A percentile compares a stretch with the other conserved stretches of the same genome.
Conservation (phyloP, 1,140 invertebrate genomes). For the Littorina saxatilis region DNA sequence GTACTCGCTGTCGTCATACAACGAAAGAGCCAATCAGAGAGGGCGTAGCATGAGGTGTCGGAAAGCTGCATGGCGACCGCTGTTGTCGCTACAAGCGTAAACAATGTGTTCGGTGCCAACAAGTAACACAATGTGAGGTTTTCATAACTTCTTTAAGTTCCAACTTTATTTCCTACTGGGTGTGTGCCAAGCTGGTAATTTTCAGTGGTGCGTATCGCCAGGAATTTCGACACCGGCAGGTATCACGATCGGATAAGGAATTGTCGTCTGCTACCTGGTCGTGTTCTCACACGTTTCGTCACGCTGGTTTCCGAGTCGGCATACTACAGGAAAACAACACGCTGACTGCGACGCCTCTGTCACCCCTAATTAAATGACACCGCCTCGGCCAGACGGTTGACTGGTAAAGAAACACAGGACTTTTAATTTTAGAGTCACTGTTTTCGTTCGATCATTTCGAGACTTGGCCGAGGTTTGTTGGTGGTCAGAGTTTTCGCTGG, state of each 20-base stretch:
- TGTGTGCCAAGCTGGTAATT: conserved; percentile 6
- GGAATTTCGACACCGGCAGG: not conserved
- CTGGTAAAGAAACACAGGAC: no score
- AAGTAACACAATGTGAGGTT: not conserved
- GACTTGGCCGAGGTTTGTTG: no score
- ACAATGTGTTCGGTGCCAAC: conserved; percentile 17
- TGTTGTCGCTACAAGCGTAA: conserved; percentile 36
- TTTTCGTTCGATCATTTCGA: no score
- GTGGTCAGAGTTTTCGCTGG: no score
- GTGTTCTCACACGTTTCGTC: conserved; percentile 33
- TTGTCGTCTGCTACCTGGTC: conserved; percentile 32
- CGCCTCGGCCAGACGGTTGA: no score
- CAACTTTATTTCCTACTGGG: not conserved
- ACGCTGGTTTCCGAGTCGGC: not conserved
- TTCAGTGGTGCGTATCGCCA: conserved; percentile 1
- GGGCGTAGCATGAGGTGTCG: not conserved
- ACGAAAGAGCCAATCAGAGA: conserved; percentile 21
- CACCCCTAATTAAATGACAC: no score
- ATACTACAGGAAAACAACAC: not conserved
- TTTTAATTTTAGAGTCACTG: no score
- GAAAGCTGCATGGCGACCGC: conserved; percentile 39
- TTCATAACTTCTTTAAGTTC: not conserved
- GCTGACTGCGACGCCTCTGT: not conserved
- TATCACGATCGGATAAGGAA: not conserved
- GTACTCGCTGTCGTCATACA: conserved; percentile 16